These are phyloP conservation scores for Crenichthys baileyi DNA, from an alignment of 2,797 vertebrate species.

Conservation along the genomic window DNA sequence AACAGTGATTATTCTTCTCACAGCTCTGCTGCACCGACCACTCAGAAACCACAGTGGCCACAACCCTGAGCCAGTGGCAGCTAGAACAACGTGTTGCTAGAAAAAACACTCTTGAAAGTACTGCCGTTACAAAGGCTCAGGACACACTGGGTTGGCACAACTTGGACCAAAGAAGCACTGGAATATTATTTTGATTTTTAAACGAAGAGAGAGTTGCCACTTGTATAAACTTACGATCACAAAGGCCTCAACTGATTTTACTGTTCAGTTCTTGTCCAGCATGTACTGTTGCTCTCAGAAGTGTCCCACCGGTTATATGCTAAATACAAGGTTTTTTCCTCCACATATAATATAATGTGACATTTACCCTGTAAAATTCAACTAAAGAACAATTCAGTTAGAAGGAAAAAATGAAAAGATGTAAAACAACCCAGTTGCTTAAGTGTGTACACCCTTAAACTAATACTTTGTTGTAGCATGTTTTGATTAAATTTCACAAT, in stretches of 20 bases:
- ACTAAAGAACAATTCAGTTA: not conserved
- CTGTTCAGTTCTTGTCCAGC: not conserved
- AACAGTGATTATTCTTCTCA: constrained; percentile 56
- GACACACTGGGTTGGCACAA: not conserved
- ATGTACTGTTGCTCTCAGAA: not conserved
- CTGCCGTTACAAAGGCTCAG: too few relatives aligned
- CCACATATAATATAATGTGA: not conserved
- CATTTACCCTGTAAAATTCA: not conserved
- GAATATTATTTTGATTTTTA: not conserved
- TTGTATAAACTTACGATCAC: not conserved
- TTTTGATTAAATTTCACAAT: not conserved
- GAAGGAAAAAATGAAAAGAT: not conserved
- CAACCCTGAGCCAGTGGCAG: constrained; percentile 57
- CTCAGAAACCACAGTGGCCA: constrained; percentile 50
- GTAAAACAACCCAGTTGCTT: too few relatives aligned
- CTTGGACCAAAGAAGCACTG: not conserved
- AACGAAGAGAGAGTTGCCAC: not conserved
- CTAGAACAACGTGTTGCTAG: constrained; percentile 44
- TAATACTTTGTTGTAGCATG: not conserved
- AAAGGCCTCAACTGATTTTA: not conserved
- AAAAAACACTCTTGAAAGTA: too few relatives aligned
- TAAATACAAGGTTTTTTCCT: not conserved
- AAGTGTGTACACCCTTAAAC: too few relatives aligned
- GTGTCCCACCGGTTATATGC: not conserved
- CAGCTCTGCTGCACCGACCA: constrained; percentile 66